These are phyloP conservation scores for Diachrysia chrysitis DNA, from an alignment of 2,888 invertebrate genomes.

Conservation along the genomic window DNA sequence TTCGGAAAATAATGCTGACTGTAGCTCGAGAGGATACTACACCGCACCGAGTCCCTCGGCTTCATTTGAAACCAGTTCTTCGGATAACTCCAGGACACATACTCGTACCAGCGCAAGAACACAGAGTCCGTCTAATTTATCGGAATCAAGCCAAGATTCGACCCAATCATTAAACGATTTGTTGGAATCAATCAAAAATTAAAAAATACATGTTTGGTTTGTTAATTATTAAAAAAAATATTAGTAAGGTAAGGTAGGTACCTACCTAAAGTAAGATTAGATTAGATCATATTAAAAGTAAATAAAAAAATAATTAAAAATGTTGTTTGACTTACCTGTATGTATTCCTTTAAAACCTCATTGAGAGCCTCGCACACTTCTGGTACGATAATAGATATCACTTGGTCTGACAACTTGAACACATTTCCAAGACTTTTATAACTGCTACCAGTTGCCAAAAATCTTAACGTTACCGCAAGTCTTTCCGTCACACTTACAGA, in stretches of 20 bases:
- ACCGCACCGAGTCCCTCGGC: conserved; percentile 47
- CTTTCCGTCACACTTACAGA: conserved; percentile 42
- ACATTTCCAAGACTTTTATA: conserved; percentile 58
- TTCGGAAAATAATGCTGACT: conserved; percentile 50
- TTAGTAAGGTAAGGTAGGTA: conserved; percentile 27
- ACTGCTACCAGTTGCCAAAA: conserved; percentile 57
- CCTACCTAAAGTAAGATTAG: conserved; percentile 24
- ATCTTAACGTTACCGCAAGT: conserved; percentile 50
- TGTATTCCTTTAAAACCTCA: conserved; percentile 50
- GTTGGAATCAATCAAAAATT: conserved; percentile 49
- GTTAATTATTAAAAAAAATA: conserved; percentile 34
- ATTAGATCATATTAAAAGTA: conserved; percentile 15
- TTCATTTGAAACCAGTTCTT: conserved; percentile 41
- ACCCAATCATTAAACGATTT: conserved; percentile 55
- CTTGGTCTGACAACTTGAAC: conserved; percentile 55
- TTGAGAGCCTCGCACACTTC: conserved; percentile 56
- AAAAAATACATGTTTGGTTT: conserved; percentile 37
- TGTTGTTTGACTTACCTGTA: conserved; percentile 56
- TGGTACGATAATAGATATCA: conserved; percentile 56
- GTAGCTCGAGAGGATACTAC: conserved; percentile 50
- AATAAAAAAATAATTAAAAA: conserved; percentile 38
- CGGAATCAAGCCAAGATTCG: conserved; percentile 51
- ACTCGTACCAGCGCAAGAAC: conserved; percentile 35
- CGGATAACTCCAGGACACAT: conserved; percentile 31
- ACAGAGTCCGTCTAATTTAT: conserved; percentile 42